These are phyloP conservation scores for Harpagifer antarcticus DNA, from an alignment of 2,797 vertebrate genomes.

Conservation along the genomic window DNA sequence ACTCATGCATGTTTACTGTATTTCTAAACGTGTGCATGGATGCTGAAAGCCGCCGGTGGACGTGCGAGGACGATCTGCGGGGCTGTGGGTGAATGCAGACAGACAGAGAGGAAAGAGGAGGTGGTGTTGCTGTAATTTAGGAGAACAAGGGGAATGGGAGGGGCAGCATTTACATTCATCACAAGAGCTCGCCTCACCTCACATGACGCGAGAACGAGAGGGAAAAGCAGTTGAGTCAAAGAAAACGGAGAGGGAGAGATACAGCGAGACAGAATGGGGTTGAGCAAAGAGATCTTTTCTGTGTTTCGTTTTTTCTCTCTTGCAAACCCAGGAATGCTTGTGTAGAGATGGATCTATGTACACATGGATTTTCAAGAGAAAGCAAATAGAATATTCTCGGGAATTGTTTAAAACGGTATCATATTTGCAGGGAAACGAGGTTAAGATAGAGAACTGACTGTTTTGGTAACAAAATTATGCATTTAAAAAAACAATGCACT, in stretches of 20 bases:
- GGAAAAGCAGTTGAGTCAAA: slow-evolving; percentile 53
- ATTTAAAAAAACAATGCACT: neutral
- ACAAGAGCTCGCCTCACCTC: slow-evolving; percentile 66
- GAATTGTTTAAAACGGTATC: slow-evolving; percentile 8
- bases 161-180: slow-evolving; percentile 80
- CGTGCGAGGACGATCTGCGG: slow-evolving; percentile 37
- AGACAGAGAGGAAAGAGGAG: slow-evolving; percentile 60
- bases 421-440: neutral
- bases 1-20: slow-evolving; percentile 59
- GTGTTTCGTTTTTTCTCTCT: slow-evolving; percentile 46
- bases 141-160: slow-evolving; percentile 70
- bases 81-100: slow-evolving; percentile 61
- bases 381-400: slow-evolving; percentile 30
- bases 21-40: slow-evolving; percentile 46
- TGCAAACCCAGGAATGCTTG: slow-evolving; percentile 41
- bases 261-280: slow-evolving; percentile 77
- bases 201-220: slow-evolving; percentile 57
- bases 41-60: slow-evolving; percentile 39
- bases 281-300: slow-evolving; percentile 68
- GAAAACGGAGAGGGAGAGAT: slow-evolving; percentile 48
- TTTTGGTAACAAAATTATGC: neutral
- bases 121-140: slow-evolving; percentile 77
- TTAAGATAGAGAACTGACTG: neutral
- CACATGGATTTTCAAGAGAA: slow-evolving; percentile 22
- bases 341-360: slow-evolving; percentile 41